These are phyloP conservation scores for Nomada lathburiana DNA, from an alignment of 2,888 invertebrate genomes.

Conservation along the genomic window DNA sequence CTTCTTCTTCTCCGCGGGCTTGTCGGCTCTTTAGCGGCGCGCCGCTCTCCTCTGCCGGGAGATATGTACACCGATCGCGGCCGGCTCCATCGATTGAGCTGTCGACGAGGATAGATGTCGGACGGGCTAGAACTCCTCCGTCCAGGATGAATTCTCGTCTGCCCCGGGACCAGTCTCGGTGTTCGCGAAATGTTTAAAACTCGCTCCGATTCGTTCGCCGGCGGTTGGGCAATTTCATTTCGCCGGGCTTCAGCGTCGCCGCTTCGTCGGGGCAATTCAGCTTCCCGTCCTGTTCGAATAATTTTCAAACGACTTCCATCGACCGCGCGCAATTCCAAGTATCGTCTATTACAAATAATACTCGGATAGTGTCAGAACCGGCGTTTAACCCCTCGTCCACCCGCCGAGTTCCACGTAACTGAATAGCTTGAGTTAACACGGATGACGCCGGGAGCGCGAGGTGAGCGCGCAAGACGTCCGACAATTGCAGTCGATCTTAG, in stretches of 20 bases:
- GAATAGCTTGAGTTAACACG: background rate
- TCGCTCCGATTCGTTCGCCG: no score
- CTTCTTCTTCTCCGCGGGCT: constrained; percentile 63
- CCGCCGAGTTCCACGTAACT: background rate
- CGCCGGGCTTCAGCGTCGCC: no score
- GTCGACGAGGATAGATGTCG: constrained; percentile 67
- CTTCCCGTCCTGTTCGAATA: no score
- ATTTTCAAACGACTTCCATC: no score
- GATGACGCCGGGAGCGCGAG: background rate
- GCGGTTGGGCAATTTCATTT: no score
- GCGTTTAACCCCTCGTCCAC: background rate
- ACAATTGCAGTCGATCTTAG: constrained; percentile 52
- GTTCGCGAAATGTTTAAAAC: background rate
- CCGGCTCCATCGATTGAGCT: constrained; percentile 67
- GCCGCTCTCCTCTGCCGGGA: constrained; percentile 34
- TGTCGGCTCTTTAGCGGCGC: constrained; percentile 71
- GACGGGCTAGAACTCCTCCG: constrained; percentile 46
- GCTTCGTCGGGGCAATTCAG: no score
- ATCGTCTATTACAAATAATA: no score
- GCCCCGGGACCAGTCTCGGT: background rate
- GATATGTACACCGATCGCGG: constrained; percentile 50
- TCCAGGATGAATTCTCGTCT: background rate
- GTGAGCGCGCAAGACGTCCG: constrained; percentile 28
- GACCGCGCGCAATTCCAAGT: no score
- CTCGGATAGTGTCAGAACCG: no score